Evolutionary conservation across 2,888 invertebrate species (phyloP).

Genomic region (Hirtodrosophila alboralis): DNA sequence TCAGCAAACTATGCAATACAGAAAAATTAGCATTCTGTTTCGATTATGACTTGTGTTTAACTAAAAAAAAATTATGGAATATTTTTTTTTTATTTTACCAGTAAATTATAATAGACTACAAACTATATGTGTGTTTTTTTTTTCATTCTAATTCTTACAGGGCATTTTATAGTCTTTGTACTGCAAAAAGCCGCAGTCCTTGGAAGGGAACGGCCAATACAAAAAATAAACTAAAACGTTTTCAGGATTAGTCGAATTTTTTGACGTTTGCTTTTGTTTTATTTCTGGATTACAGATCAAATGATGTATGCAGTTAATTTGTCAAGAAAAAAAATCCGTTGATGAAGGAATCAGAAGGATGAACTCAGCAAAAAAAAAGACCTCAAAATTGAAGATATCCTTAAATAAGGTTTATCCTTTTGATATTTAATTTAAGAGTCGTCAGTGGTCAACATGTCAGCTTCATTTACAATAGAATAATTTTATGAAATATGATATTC

Average conservation of each 20-base stretch:
- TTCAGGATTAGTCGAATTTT: constrained; percentile 10
- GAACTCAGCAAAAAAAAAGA: constrained; percentile 1
- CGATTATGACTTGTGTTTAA: no score
- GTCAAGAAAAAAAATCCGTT: constrained; percentile 44
- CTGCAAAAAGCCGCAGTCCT: background rate
- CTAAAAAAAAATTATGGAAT: no score
- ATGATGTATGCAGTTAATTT: constrained; percentile 68
- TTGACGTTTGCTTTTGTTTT: constrained; percentile 14
- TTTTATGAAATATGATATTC: no score
- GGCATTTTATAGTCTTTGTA: constrained; percentile 11
- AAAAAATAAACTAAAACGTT: constrained; percentile 6
- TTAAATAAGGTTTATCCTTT: background rate
- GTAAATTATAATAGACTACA: no score
- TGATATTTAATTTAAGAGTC: constrained; percentile 11
- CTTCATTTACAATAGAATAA: no score
- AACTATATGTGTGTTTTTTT: no score
- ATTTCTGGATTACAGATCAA: constrained; percentile 46
- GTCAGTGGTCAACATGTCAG: no score
- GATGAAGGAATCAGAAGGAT: background rate
- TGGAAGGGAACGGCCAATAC: constrained; percentile 2
- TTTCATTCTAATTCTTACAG: no score
- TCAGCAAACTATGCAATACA: no score
- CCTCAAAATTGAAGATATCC: constrained; percentile 6
- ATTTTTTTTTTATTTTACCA: no score
- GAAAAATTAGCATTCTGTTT: no score